These are phyloP conservation scores for Dromius quadrimaculatus DNA, from an alignment of 2,888 invertebrate genomes.

Conservation along the genomic window DNA sequence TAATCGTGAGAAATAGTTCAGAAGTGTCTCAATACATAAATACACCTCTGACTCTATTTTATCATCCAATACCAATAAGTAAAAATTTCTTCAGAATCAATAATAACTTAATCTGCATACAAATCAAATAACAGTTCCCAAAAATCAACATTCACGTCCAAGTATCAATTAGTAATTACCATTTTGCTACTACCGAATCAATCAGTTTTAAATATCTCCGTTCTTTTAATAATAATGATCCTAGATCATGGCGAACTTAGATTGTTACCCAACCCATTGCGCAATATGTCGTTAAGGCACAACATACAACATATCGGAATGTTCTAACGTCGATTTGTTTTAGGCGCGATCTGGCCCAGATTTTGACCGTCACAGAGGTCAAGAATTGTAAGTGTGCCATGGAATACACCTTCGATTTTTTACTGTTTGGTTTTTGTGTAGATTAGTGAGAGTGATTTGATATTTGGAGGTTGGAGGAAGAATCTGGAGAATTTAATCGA, in stretches of 20 bases:
- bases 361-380: conserved; percentile 35
- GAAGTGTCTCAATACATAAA: no score
- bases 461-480: neutral
- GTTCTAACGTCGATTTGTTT: conserved; percentile 18
- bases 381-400: conserved; percentile 24
- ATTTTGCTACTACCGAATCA: neutral
- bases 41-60: no score
- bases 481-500: neutral
- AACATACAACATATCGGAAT: neutral
- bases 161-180: conserved; percentile 10
- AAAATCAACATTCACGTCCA: conserved; percentile 3
- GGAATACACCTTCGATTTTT: conserved; percentile 18
- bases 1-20: no score
- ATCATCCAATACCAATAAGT: conserved; percentile 5
- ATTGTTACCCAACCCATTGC: conserved; percentile 3
- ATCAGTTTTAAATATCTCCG: neutral
- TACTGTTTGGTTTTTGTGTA: neutral
- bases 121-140: neutral
- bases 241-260: neutral
- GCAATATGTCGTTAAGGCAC: conserved; percentile 10
- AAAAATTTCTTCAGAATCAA: conserved; percentile 5
- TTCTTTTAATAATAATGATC: conserved; percentile 13
- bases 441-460: neutral
- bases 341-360: conserved; percentile 32
- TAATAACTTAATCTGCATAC: conserved; percentile 15